Evolutionary conservation across 2,113 vertebrate species (phyloP).

Genomic region (Capricornis sumatraensis): DNA sequence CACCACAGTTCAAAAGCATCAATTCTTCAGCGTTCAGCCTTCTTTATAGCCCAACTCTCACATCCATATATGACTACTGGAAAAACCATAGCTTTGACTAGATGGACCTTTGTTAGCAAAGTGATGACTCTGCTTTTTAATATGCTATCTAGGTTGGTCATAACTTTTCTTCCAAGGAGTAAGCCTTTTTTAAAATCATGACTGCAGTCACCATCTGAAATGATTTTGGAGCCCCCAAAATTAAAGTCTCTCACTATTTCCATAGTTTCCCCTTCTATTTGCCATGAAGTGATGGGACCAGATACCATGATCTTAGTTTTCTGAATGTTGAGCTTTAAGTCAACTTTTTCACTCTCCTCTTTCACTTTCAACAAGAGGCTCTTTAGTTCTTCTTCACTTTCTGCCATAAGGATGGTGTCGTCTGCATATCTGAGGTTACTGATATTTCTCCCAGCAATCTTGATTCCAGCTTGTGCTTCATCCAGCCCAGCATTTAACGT

Average conservation of each 20-base stretch:
- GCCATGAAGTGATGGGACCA: background rate
- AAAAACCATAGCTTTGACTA: background rate
- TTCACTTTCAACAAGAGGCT: background rate
- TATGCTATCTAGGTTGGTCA: background rate
- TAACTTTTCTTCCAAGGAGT: background rate
- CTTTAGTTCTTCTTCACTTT: background rate
- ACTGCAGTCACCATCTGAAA: background rate
- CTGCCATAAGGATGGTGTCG: background rate
- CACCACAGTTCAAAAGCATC: background rate
- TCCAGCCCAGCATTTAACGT: background rate
- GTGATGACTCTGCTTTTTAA: background rate
- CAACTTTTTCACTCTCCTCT: background rate
- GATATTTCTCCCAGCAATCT: background rate
- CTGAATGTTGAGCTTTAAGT: background rate
- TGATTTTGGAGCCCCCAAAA: background rate
- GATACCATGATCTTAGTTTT: background rate
- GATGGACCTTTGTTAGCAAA: background rate
- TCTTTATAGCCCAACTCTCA: background rate
- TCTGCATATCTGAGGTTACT: background rate
- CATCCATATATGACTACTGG: background rate
- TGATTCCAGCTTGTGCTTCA: background rate
- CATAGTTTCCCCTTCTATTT: background rate
- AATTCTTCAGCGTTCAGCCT: background rate
- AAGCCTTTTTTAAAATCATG: background rate
- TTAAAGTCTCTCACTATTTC: background rate